A percentile compares a stretch with the other conserved stretches of the same genome.
Conservation (phyloP, 2,888 invertebrate genomes). For the Macaria liturata region DNA sequence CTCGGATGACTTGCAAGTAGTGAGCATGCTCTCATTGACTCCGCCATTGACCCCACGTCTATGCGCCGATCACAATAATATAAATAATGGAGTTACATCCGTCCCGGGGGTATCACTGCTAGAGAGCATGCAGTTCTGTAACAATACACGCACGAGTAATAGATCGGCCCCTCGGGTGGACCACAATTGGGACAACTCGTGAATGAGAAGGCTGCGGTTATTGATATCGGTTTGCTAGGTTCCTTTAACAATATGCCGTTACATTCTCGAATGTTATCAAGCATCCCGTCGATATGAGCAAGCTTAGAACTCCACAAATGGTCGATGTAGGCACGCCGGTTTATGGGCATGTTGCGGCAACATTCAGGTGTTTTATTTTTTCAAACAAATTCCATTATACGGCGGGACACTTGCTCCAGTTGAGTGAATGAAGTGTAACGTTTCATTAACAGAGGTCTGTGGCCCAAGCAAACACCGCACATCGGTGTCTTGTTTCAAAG, state of each 20-base stretch:
- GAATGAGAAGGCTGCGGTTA: conserved; percentile 42
- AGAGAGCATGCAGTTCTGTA: conserved; percentile 55
- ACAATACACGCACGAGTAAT: conserved; percentile 57
- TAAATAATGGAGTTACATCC: conserved; percentile 71
- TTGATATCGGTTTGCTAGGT: conserved; percentile 46
- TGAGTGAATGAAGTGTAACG: conserved; percentile 72
- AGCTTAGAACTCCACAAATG: conserved; percentile 9
- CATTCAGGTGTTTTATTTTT: conserved; percentile 24
- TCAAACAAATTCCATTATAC: conserved; percentile 43
- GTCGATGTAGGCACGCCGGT: not conserved
- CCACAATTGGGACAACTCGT: conserved; percentile 48
- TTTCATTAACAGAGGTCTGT: conserved; percentile 68
- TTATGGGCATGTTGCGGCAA: conserved; percentile 17
- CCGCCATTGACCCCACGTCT: conserved; percentile 74
- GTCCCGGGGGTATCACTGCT: conserved; percentile 62
- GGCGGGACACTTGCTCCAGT: conserved; percentile 55
- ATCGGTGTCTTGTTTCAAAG: conserved; percentile 74
- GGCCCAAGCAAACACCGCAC: conserved; percentile 58
- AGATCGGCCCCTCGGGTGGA: conserved; percentile 65
- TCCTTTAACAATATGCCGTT: conserved; percentile 22
- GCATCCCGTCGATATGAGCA: conserved; percentile 1
- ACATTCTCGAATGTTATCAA: conserved; percentile 13
- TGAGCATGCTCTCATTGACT: conserved; percentile 78
- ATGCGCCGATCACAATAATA: conserved; percentile 69
- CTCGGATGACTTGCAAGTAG: conserved; percentile 76